Conservation (phyloP, 2,113 vertebrate species). For the Odontophorus gujanensis region DNA sequence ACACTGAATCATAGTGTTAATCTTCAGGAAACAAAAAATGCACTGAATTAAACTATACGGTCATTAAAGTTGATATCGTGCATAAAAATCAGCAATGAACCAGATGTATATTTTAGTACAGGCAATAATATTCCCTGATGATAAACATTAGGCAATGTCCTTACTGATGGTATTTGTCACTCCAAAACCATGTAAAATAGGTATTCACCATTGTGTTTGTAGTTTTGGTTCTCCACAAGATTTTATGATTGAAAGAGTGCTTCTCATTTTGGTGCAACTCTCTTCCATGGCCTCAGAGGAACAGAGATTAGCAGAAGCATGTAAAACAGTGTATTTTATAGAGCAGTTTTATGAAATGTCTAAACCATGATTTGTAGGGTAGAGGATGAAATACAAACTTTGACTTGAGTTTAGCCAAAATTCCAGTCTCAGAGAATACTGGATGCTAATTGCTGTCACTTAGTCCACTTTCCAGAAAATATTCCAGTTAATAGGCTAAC, state of each 20-base stretch:
- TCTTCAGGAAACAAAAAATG: constrained; percentile 42
- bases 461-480: neutral
- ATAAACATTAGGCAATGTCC: neutral
- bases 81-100: constrained; percentile 12
- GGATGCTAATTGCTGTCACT: neutral
- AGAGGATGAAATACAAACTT: neutral
- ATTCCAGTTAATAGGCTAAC: neutral
- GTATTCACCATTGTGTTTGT: neutral
- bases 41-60: constrained; percentile 11
- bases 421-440: neutral
- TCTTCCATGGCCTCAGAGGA: neutral
- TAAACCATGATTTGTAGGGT: neutral
- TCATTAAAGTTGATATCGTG: neutral
- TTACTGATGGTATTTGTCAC: neutral
- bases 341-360: neutral
- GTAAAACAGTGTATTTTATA: neutral
- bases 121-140: neutral
- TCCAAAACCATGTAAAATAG: neutral
- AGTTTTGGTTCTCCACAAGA: neutral
- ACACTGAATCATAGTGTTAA: constrained; percentile 37
- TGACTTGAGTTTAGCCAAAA: neutral
- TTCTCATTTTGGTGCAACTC: neutral
- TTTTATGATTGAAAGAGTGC: neutral
- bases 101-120: constrained; percentile 18
- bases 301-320: neutral